Conservation (phyloP, 2,797 vertebrate genomes). For the Furcifer pardalis region DNA sequence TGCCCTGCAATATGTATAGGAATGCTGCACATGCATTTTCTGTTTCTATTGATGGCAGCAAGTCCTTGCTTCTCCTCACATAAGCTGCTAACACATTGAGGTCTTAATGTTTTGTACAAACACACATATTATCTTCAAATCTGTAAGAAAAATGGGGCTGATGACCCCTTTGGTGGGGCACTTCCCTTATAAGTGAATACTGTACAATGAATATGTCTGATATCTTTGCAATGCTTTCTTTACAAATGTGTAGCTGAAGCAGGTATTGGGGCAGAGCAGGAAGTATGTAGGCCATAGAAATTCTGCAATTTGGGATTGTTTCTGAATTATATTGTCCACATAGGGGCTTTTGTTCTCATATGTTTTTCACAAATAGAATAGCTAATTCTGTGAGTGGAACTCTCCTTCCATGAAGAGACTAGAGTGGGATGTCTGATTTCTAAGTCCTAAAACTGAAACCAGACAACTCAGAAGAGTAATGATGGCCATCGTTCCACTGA, state of each 20-base stretch:
- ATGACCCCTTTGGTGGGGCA: not conserved
- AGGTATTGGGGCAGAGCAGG: not conserved
- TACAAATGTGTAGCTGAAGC: not conserved
- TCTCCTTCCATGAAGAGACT: not conserved
- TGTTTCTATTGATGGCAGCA: not conserved
- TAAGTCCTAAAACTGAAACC: not conserved
- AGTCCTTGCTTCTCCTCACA: not conserved
- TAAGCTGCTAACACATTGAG: not conserved
- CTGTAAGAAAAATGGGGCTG: not conserved
- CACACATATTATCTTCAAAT: not conserved
- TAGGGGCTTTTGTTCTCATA: not conserved
- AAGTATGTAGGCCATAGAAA: not conserved
- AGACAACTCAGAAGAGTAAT: not conserved
- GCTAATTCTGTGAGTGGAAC: not conserved
- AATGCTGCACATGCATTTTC: too few species aligned
- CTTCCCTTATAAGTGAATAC: not conserved
- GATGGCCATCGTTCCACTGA: not conserved
- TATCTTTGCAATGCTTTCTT: not conserved
- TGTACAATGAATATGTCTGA: not conserved
- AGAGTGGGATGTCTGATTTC: not conserved
- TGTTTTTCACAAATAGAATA: not conserved
- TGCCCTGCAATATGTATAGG: not conserved
- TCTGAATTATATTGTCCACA: not conserved
- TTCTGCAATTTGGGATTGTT: not conserved
- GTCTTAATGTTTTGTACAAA: not conserved